Base-by-base conservation (phyloP, 2,888 invertebrate species). In the Ochropleura leucogaster region DNA sequence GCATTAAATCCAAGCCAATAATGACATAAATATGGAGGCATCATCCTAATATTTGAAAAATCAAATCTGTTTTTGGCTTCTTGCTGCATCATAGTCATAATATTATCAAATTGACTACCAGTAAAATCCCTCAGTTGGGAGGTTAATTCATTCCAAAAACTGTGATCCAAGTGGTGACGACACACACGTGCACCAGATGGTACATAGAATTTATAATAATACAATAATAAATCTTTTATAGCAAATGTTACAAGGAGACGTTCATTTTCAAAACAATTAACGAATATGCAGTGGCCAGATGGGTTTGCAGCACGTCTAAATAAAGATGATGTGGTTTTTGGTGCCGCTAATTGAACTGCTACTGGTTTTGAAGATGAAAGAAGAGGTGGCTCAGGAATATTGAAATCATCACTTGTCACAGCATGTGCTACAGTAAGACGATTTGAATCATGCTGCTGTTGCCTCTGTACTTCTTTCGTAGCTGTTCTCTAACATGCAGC, bases 21-120 rank as follows among this genome's bases (percentile, higher is more conserved):
- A 67, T 78, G 74, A 63, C 70, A 69, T 62, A 79, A 73, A 68
- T 70, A 59, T 67, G 70, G 59, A 60, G 72, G 53, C 75, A 79
- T 79, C 46, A 68, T 67, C n/a, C 46, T 51, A 60, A 76, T 60
- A 76, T 76, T 71, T 42, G 40, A 64, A 71, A 79, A 79, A 72
- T 74, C 71, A 47, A 68, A 47, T 46, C 60, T 49, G 51, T 63
- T 57, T 40, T 57, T 40, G 62, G 65, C 65, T 57, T 60, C 76
- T 76, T 55, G 44, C 55, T 68, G 63, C 64, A 68, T 66, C 66
- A 77, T 72, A 62, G 62, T 72, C 68, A 79, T 68, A 65, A 69
- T 72, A 59, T 30, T 59, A 59, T 79, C 74, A 68, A 74, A 71
- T 69, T 79, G 78, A 60, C 40, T 44, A 65, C 63, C 70, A 74